Percentiles rank a stretch among this genome's conserved stretches.
phyloP scores from a whole-genome alignment of 1,140 invertebrate species.

The Agrilus planipennis region DNA sequence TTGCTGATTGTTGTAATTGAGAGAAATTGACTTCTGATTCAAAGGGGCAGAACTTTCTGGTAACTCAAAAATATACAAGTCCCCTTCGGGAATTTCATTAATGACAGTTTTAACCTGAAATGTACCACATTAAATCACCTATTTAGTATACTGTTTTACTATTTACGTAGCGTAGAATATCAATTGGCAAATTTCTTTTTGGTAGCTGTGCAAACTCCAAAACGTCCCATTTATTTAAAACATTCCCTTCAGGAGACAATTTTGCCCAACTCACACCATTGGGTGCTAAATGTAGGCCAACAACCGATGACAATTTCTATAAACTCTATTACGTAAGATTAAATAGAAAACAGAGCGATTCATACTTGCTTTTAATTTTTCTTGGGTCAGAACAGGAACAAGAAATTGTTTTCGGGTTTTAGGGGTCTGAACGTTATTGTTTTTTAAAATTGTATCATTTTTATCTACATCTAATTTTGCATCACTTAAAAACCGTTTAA shows the following conservation, averaged over 20 bases:
- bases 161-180: constrained; percentile 7
- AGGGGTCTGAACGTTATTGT: too few species aligned
- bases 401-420: too few species aligned
- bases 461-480: too few species aligned
- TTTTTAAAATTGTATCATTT: too few species aligned
- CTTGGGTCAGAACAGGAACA: too few species aligned
- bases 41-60: neutral
- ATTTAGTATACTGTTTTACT: neutral
- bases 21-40: constrained; percentile 1
- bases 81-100: constrained; percentile 4
- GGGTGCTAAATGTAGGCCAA: constrained; percentile 8
- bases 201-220: constrained; percentile 2
- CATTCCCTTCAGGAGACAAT: neutral
- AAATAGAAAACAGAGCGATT: too few species aligned
- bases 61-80: constrained; percentile 8
- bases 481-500: too few species aligned
- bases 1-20: constrained; percentile 15
- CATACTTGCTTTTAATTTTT: too few species aligned
- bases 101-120: constrained; percentile 7
- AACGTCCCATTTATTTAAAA: constrained; percentile 4
- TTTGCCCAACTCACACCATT: constrained; percentile 9
- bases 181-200: constrained; percentile 7
- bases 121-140: neutral
- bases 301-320: constrained; percentile 3
- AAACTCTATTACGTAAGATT: too few species aligned